These are phyloP conservation scores for Grallaria varia DNA, from an alignment of 2,113 vertebrate genomes.

Conservation along the genomic window DNA sequence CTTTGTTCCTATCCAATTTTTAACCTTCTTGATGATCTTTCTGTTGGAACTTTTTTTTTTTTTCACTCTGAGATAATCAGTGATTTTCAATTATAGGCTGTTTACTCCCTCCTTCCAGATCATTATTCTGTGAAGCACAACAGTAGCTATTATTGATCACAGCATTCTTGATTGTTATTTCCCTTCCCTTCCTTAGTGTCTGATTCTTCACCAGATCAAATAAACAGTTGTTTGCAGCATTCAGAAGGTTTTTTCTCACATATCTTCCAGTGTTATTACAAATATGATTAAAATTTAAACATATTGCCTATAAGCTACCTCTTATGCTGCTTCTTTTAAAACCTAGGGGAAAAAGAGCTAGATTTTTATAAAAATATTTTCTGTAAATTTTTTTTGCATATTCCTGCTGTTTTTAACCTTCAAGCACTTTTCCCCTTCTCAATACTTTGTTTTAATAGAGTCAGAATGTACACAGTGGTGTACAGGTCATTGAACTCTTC, in stretches of 20 bases:
- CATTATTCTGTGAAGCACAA: background rate
- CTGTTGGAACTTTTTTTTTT: background rate
- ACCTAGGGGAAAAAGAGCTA: background rate
- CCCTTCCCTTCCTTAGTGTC: background rate
- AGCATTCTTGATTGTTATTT: background rate
- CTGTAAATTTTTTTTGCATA: background rate
- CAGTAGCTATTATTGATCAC: background rate
- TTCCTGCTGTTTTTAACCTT: background rate
- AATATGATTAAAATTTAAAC: background rate
- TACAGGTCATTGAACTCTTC: background rate
- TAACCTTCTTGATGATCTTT: background rate
- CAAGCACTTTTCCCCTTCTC: background rate
- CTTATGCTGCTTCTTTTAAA: background rate
- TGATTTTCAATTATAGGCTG: background rate
- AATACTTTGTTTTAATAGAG: background rate
- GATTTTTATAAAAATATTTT: background rate
- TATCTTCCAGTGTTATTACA: background rate
- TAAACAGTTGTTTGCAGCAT: background rate
- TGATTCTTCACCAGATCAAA: background rate
- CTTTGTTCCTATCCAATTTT: background rate
- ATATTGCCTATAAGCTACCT: background rate
- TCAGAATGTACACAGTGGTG: background rate
- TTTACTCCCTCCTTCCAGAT: background rate
- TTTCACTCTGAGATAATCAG: background rate
- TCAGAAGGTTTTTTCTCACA: background rate